Evolutionary conservation across 2,113 vertebrate species (phyloP).

Genomic region (Caloenas nicobarica): DNA sequence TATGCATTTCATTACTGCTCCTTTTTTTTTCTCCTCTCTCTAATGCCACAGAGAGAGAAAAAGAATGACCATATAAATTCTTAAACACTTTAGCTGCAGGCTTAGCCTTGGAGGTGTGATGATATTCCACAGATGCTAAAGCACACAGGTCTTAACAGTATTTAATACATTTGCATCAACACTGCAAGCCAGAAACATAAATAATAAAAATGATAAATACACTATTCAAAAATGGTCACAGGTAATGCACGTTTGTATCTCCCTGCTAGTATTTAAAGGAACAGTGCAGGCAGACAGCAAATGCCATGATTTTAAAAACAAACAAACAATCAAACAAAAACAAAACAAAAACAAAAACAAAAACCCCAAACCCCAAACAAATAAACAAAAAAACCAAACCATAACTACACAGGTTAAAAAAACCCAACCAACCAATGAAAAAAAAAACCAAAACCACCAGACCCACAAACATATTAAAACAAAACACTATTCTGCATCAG

Average conservation of each 20-base stretch:
- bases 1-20: conserved; percentile 73
- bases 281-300: neutral
- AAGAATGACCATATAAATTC: conserved; percentile 70
- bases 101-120: conserved; percentile 60
- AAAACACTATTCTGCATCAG: neutral
- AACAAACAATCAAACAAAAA: neutral
- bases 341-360: neutral
- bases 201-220: conserved; percentile 59
- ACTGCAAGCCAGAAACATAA: conserved; percentile 56
- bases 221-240: neutral
- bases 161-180: conserved; percentile 66
- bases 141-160: conserved; percentile 52
- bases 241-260: neutral
- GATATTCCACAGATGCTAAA: conserved; percentile 64
- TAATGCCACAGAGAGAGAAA: conserved; percentile 60
- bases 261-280: neutral
- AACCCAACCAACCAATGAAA: neutral
- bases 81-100: conserved; percentile 58
- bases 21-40: conserved; percentile 7
- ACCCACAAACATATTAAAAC: neutral
- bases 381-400: neutral
- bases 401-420: no score
- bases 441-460: neutral
- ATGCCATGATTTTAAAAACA: neutral
- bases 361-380: neutral